Base-by-base conservation (phyloP, 2,888 invertebrate species). In the Leucozona laternaria region DNA sequence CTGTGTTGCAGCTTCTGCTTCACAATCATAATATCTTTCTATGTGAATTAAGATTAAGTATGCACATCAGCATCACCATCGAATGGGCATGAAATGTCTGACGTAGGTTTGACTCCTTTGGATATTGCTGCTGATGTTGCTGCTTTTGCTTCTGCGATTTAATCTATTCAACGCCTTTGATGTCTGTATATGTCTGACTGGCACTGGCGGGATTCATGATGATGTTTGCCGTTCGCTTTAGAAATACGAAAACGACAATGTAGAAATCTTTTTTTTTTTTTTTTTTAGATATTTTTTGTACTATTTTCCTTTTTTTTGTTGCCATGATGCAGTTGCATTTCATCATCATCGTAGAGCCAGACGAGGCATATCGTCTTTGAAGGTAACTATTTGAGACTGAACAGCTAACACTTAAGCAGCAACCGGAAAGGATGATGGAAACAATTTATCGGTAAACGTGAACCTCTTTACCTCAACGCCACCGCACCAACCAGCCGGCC, bases 181-280 rank as follows among this genome's bases (percentile, higher is more conserved):
- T 79, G 71, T 66, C 79, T 71, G 58, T 43, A 20, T 60, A 37
- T 34, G 43, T 43, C 70, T 66, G 70, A 55, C 70, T 71, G 45
- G n/a, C n/a, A n/a, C n/a, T n/a, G n/a, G n/a, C n/a, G n/a, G 76
- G 25, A 58, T 62, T 55, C 70, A 64, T 77, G 57, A 81, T 77
- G 64, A 82, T 82, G 78, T 82, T 82, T 82, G 82, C 72, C 11
- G 20, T 60, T 70, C 31, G 76, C 57, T 76, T 76, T 68, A 22
- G 43, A 68, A 10, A 68, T 48, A 20, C 66, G 20, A 53, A 53
- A 68, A 53, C 40, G 17, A 48, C 48, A 43, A 48, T 17, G 20
- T 25, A 48, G 48, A 45, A 31, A 17, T 64, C 17, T 66, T 60
- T 22, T 25, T 11, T 20, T 22, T 22, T 45, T 34, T 48, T 34